Base-by-base conservation (phyloP, 2,113 vertebrate genomes). In the Podocnemis expansa region DNA sequence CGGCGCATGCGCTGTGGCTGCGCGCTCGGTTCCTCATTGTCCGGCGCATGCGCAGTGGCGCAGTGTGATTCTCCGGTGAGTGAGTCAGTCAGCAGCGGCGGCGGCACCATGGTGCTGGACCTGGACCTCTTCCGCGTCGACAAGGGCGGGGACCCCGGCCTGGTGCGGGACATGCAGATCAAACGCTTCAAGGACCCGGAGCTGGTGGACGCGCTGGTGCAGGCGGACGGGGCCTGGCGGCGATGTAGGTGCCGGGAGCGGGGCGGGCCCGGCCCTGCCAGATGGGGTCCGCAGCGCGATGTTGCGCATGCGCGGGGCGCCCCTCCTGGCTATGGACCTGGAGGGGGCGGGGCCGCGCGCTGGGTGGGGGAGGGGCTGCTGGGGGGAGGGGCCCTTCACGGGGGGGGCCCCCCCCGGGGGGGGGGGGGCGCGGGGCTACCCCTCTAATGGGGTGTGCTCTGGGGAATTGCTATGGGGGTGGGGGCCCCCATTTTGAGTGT, bases 111-210 rank as follows among this genome's bases (percentile, higher is more conserved):
- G 99, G 99, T 99, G 97, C 98, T 99, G 83, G 99, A 99, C 82
- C 93, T 99, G 92, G 99, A 99, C 92, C 97, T 99, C 80, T 99
- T 99, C 96, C 98, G 99, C 51, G 98, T 98, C 75, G 99, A 99
- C 91, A 99, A 99, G 97, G 99, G 99, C 56, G 99, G 99, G 2
- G 98, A 99, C 60, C 99, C 99, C 5, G 99, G 98, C 90, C 91
- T 98, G 52, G 84, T 99, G 89, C 98, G 98, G 27, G 99, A 99
- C 86, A 98, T 97, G 17, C 99, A 99, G 63, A 97, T 97, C 88
- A 99, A 99, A 93, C 97, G 99, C 70, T 99, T 99, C 93, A 99
- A 99, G 97, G 99, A 99, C 94, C 99, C 99, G 4, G 97, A 97
- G 5, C 98, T 99, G 45, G 99, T 99, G 90, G 99, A 99, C 88